These are phyloP conservation scores for Ammodytes marinus DNA, from an alignment of 2,113 vertebrate genomes.

Conservation along the genomic window DNA sequence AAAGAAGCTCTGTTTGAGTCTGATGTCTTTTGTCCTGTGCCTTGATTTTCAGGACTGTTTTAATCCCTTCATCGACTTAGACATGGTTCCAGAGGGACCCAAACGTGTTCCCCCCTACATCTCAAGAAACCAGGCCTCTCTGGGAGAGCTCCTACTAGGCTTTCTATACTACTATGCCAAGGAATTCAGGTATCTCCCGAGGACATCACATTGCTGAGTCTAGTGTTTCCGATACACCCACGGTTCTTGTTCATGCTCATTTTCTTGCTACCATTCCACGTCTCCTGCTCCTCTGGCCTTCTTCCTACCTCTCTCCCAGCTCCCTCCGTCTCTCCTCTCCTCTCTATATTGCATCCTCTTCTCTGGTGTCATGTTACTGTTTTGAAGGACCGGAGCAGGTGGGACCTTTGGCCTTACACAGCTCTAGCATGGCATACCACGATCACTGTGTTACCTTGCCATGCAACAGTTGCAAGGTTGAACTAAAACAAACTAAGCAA, in stretches of 20 bases:
- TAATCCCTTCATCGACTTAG: constrained; percentile 88
- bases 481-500: background rate
- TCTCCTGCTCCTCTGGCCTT: constrained; percentile 34
- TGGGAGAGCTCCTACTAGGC: constrained; percentile 93
- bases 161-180: constrained; percentile 96
- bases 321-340: constrained; percentile 36
- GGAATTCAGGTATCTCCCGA: constrained; percentile 91
- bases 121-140: constrained; percentile 91
- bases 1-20: background rate
- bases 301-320: constrained; percentile 16
- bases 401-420: constrained; percentile 74
- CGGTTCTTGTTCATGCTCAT: background rate
- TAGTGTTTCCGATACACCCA: constrained; percentile 12
- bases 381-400: constrained; percentile 86
- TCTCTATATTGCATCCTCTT: constrained; percentile 52
- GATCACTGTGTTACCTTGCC: constrained; percentile 49
- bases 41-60: constrained; percentile 89
- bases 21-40: constrained; percentile 20
- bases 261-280: constrained; percentile 29
- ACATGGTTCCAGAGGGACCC: constrained; percentile 89
- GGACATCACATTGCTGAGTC: constrained; percentile 8
- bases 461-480: background rate
- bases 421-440: constrained; percentile 57
- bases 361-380: constrained; percentile 79
- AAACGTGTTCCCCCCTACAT: constrained; percentile 87